phyloP scores from a whole-genome alignment of 2,888 invertebrate species.

The Acrobeloides nanus region DNA sequence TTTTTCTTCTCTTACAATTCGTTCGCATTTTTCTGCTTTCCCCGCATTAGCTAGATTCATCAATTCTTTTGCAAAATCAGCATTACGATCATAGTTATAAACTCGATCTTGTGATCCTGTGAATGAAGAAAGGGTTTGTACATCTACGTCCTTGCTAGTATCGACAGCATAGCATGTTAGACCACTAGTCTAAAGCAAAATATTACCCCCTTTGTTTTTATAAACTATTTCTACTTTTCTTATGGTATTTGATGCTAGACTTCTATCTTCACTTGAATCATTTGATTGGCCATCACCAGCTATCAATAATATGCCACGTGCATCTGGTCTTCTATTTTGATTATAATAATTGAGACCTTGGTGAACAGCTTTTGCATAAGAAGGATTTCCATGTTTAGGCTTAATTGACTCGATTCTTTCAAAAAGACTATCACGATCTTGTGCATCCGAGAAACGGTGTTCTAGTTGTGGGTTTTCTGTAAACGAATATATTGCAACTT shows the following conservation, averaged over 20 bases:
- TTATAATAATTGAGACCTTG: slow-evolving; percentile 26
- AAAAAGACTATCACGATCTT: slow-evolving; percentile 25
- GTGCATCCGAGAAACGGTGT: slow-evolving; percentile 21
- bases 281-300: slow-evolving; percentile 32
- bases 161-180: slow-evolving; percentile 24
- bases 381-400: slow-evolving; percentile 20
- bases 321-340: slow-evolving; percentile 19
- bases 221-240: slow-evolving; percentile 11
- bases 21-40: background rate
- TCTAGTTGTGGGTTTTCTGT: slow-evolving; percentile 22
- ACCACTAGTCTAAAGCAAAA: slow-evolving; percentile 12
- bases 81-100: slow-evolving; percentile 33
- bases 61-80: slow-evolving; percentile 30
- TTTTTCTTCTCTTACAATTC: background rate
- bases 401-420: slow-evolving; percentile 23
- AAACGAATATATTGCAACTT: slow-evolving; percentile 34
- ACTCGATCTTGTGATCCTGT: slow-evolving; percentile 27
- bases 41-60: slow-evolving; percentile 19
- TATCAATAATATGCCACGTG: slow-evolving; percentile 30
- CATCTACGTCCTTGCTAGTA: slow-evolving; percentile 20
- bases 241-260: slow-evolving; percentile 13
- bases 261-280: slow-evolving; percentile 21
- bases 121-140: slow-evolving; percentile 16
- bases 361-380: slow-evolving; percentile 30
- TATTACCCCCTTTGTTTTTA: slow-evolving; percentile 1